Evolutionary conservation across 2,113 vertebrate genomes (phyloP).

Genomic region (Oophaga pumilio): DNA sequence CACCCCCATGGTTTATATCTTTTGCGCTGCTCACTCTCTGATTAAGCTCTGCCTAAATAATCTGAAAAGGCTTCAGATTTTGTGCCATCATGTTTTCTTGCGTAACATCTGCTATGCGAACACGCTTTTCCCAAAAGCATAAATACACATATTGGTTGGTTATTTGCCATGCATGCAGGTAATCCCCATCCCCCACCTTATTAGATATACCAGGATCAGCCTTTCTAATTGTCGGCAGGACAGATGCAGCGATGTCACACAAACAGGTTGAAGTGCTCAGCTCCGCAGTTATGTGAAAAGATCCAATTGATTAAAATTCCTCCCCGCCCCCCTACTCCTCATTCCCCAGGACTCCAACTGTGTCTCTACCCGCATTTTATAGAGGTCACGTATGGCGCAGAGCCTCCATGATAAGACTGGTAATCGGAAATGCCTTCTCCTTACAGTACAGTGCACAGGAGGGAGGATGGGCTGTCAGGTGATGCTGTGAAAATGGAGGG

Average conservation of each 20-base stretch:
- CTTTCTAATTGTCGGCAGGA: constrained; percentile 9
- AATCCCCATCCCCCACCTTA: constrained; percentile 16
- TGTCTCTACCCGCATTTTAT: constrained; percentile 35
- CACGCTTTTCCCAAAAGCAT: neutral
- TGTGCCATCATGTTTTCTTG: neutral
- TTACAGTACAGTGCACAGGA: neutral
- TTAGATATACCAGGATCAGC: neutral
- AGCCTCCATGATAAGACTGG: constrained; percentile 47
- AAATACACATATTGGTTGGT: neutral
- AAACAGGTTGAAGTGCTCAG: constrained; percentile 33
- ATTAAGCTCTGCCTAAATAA: too few species aligned
- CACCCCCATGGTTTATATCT: too few species aligned
- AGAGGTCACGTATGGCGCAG: constrained; percentile 45
- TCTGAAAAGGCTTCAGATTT: neutral
- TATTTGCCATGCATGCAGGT: neutral
- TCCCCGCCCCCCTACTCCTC: neutral
- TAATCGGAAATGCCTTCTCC: constrained; percentile 29
- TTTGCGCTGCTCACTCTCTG: too few species aligned
- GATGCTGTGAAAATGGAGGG: constrained; percentile 9
- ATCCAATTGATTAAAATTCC: constrained; percentile 33
- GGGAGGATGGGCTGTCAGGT: constrained; percentile 43
- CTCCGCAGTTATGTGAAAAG: constrained; percentile 11
- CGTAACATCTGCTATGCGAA: neutral
- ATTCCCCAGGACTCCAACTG: constrained; percentile 2
- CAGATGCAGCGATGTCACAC: constrained; percentile 23